Base-by-base conservation (phyloP, 2,888 invertebrate species). In the Caenorhabditis virilis region DNA sequence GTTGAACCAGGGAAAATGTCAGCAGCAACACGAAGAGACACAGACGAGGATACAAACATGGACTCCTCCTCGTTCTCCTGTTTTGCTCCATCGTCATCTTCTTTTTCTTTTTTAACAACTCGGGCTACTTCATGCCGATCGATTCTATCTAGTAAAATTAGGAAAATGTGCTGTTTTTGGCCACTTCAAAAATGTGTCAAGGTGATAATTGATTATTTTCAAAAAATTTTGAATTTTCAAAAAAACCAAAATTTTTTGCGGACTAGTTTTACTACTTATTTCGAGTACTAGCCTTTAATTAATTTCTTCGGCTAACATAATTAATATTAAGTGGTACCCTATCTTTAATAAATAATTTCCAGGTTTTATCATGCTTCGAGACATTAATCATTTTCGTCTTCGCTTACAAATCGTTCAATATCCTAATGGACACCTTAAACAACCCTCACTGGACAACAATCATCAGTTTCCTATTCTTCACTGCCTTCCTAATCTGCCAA, bases 171-270 rank as follows among this genome's bases (percentile, higher is more conserved):
- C 55, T 80, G 76, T 59, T 80, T 80, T 54, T 79, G 76, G 68
- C 80, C 80, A n/a, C 50, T 77, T 23, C 74, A 71, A 47, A 77
- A 79, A 54, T 80, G 78, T 68, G 80, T 67, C 16, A 69, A 65
- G 70, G 75, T 75, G 27, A 39, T 65, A 6, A 1, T n/a, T 11
- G 15, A n/a, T 55, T 41, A 18, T 22, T 22, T 36, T 35, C n/a
- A n/a, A n/a, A n/a, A n/a, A n/a, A n/a, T n/a, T n/a, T n/a, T n/a
- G n/a, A n/a, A n/a, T n/a, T n/a, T n/a, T n/a, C n/a, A n/a, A n/a
- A n/a, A n/a, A n/a, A n/a, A n/a, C n/a, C n/a, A n/a, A n/a, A n/a
- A n/a, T n/a, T n/a, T n/a, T n/a, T n/a, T n/a, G n/a, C n/a, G n/a
- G n/a, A n/a, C n/a, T n/a, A n/a, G n/a, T n/a, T n/a, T n/a, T n/a